phyloP scores from a whole-genome alignment of 2,888 invertebrate species.

The Beris morrisii region DNA sequence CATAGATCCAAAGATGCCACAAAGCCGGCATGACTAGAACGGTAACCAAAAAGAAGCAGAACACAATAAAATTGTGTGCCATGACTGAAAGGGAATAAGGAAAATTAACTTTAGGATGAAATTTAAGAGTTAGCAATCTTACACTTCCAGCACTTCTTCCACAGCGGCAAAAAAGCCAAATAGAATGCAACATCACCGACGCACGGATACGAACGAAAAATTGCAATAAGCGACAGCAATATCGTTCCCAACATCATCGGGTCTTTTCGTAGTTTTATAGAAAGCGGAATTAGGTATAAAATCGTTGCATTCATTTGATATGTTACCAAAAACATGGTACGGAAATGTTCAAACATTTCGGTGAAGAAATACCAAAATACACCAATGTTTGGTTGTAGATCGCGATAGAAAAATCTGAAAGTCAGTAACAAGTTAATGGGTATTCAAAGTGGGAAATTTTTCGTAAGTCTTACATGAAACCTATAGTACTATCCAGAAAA shows the following conservation, averaged over 20 bases:
- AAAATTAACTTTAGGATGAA: slow-evolving; percentile 28
- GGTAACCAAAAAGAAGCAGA: slow-evolving; percentile 86
- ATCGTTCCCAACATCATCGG: slow-evolving; percentile 80
- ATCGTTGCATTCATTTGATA: slow-evolving; percentile 96
- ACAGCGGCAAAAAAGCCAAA: slow-evolving; percentile 85
- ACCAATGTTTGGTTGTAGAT: slow-evolving; percentile 95
- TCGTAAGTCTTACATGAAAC: slow-evolving; percentile 86
- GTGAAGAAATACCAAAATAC: slow-evolving; percentile 99
- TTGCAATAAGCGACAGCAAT: slow-evolving; percentile 77
- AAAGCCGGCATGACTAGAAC: slow-evolving; percentile 91
- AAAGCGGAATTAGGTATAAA: slow-evolving; percentile 87
- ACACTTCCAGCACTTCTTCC: slow-evolving; percentile 87
- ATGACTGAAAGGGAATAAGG: slow-evolving; percentile 67
- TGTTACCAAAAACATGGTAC: slow-evolving; percentile 90
- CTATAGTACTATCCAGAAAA: slow-evolving; percentile 73
- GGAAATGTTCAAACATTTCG: slow-evolving; percentile 99
- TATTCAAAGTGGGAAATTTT: slow-evolving; percentile 40
- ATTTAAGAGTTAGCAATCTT: slow-evolving; percentile 55
- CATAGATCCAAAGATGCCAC: slow-evolving; percentile 98
- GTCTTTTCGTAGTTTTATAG: slow-evolving; percentile 74
- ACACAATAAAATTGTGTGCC: slow-evolving; percentile 92
- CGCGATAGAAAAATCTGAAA: slow-evolving; percentile 84
- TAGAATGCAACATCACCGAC: slow-evolving; percentile 94
- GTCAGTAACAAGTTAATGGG: slow-evolving; percentile 37
- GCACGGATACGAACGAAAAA: slow-evolving; percentile 97